phyloP scores from a whole-genome alignment of 2,113 vertebrate species.

The Oreochromis aureus region DNA sequence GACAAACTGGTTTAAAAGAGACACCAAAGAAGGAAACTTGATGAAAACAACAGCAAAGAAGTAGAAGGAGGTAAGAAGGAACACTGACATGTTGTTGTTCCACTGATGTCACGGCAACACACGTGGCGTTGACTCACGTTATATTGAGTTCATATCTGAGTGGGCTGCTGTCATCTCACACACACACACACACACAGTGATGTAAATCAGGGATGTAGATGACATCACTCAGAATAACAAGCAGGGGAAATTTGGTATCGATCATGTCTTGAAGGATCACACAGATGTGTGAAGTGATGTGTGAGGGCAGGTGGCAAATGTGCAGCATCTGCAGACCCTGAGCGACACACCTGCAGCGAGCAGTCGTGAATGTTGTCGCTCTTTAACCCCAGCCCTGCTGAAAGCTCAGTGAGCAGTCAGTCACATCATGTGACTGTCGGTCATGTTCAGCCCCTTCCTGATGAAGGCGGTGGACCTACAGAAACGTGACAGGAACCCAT shows the following conservation, averaged over 20 bases:
- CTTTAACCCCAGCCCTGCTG: neutral
- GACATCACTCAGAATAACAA: neutral
- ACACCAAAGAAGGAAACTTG: neutral
- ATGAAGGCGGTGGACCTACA: neutral
- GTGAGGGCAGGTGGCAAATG: neutral
- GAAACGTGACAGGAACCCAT: neutral
- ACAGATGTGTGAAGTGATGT: neutral
- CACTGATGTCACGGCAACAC: neutral
- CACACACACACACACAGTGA: neutral
- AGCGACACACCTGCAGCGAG: neutral
- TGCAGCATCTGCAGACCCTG: neutral
- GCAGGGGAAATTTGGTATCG: neutral
- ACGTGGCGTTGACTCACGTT: neutral
- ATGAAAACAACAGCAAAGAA: neutral
- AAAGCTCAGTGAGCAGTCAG: neutral
- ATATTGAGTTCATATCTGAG: neutral
- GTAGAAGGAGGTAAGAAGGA: neutral
- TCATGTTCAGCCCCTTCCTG: neutral
- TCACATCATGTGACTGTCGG: neutral
- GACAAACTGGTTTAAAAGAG: neutral
- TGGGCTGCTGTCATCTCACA: neutral
- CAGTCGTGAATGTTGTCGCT: neutral
- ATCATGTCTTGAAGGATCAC: neutral
- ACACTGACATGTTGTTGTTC: neutral
- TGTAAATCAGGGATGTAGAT: neutral